Percentiles rank a stretch among this genome's conserved stretches.
Conservation (phyloP, 1,140 invertebrate genomes). For the Achatina immaculata region DNA sequence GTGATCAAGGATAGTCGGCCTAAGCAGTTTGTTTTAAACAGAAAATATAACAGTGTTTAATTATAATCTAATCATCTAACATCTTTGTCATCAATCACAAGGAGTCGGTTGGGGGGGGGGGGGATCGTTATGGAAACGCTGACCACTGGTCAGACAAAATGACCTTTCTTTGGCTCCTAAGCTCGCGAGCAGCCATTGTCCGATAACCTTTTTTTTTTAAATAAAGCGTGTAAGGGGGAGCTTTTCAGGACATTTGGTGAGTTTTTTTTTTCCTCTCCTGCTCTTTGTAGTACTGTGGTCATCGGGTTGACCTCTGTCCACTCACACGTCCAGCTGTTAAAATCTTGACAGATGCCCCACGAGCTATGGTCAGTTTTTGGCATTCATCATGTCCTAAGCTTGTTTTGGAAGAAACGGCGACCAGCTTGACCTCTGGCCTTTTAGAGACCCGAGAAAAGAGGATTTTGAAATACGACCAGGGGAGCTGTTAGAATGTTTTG, state of each 20-base stretch:
- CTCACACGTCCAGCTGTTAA: background rate
- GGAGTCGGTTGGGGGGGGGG: background rate
- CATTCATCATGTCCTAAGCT: slow-evolving; percentile 16
- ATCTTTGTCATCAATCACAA: background rate
- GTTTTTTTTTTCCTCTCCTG: background rate
- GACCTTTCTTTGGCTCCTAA: background rate
- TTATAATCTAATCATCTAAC: background rate
- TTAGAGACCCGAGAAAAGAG: background rate
- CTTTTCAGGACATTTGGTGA: background rate
- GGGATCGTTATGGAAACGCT: slow-evolving; percentile 8
- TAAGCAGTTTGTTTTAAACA: slow-evolving; percentile 1
- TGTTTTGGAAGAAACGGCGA: slow-evolving; percentile 4
- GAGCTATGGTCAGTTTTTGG: slow-evolving; percentile 27
- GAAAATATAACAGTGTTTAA: slow-evolving; percentile 11
- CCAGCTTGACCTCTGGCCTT: background rate
- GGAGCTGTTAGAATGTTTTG: no score
- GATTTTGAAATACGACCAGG: slow-evolving; percentile 1
- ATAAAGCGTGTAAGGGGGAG: background rate
- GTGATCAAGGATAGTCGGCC: background rate
- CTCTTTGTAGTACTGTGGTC: slow-evolving; percentile 20
- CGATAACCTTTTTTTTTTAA: slow-evolving; percentile 16
- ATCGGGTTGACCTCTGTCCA: slow-evolving; percentile 7
- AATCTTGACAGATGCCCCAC: slow-evolving; percentile 30
- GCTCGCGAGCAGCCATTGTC: background rate
- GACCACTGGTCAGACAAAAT: slow-evolving; percentile 25